A percentile compares a stretch with the other conserved stretches of the same genome.
phyloP scores from a whole-genome alignment of 2,888 invertebrate genomes.

The Megalurothrips usitatus region DNA sequence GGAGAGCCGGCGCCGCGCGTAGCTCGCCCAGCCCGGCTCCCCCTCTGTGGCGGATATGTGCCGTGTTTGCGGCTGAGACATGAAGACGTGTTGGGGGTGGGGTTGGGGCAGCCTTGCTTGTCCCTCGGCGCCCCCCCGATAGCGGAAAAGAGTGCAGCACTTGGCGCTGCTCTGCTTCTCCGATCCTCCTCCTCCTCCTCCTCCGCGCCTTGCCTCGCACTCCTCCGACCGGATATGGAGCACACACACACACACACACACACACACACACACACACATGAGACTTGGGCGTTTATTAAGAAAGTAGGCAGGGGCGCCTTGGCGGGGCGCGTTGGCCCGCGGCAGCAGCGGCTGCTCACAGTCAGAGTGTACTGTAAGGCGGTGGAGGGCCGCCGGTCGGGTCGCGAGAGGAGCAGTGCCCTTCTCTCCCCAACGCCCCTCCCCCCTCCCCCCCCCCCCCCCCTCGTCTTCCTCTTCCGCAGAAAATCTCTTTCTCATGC shows the following conservation, averaged over 20 bases:
- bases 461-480: neutral
- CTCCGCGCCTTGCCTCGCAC: neutral
- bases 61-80: neutral
- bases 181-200: too few species aligned
- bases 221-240: neutral
- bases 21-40: neutral
- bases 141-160: neutral
- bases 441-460: neutral
- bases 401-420: too few species aligned
- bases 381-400: too few species aligned
- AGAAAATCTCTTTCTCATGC: neutral
- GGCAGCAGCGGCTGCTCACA: neutral
- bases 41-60: neutral
- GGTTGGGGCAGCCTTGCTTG: too few species aligned
- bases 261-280: neutral
- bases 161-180: too few species aligned
- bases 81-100: neutral
- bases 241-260: neutral
- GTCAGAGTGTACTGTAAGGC: neutral
- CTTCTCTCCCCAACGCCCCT: neutral
- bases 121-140: neutral
- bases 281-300: conserved; percentile 17
- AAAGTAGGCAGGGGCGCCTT: neutral
- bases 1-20: too few species aligned
- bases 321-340: neutral